Evolutionary conservation across 2,113 vertebrate species (phyloP).

Genomic region (Aphyosemion australe): DNA sequence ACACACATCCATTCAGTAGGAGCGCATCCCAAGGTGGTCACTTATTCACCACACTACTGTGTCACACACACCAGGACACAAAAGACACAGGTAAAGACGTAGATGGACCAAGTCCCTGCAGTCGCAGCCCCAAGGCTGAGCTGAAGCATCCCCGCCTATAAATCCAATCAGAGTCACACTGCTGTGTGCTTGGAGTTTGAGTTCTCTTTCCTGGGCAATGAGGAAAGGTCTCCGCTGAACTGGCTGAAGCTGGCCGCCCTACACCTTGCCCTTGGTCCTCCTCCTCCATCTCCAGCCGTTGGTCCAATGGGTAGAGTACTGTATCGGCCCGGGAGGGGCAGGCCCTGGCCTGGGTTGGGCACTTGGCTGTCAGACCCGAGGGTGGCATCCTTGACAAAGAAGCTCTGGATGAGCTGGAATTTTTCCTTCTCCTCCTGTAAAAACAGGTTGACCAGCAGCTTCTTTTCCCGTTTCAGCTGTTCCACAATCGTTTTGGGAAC

Average conservation of each 20-base stretch:
- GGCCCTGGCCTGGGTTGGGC: conserved; percentile 7
- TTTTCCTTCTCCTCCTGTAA: conserved; percentile 90
- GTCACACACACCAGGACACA: conserved; percentile 33
- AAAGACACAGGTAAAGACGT: conserved; percentile 34
- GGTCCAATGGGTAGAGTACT: conserved; percentile 65
- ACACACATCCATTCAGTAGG: conserved; percentile 24
- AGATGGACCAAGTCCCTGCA: conserved; percentile 1
- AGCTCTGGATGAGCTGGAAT: conserved; percentile 79
- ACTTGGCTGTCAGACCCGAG: conserved; percentile 5
- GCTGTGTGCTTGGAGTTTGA: conserved; percentile 85
- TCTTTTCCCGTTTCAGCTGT: conserved; percentile 94
- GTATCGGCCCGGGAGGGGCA: conserved; percentile 50
- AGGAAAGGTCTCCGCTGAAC: conserved; percentile 65
- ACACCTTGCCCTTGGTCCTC: conserved; percentile 67
- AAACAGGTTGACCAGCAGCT: conserved; percentile 91
- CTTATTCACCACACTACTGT: conserved; percentile 1
- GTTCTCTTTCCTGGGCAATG: conserved; percentile 47
- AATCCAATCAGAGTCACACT: conserved; percentile 78
- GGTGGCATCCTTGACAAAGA: conserved; percentile 74
- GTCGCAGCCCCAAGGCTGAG: conserved; percentile 12
- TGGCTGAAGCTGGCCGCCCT: conserved; percentile 86
- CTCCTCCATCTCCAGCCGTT: conserved; percentile 28
- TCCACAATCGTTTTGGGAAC: conserved; percentile 94
- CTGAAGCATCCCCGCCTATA: background rate
- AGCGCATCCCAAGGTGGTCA: background rate